Conservation (phyloP, 2,113 vertebrate genomes). For the Shinisaurus crocodilurus region DNA sequence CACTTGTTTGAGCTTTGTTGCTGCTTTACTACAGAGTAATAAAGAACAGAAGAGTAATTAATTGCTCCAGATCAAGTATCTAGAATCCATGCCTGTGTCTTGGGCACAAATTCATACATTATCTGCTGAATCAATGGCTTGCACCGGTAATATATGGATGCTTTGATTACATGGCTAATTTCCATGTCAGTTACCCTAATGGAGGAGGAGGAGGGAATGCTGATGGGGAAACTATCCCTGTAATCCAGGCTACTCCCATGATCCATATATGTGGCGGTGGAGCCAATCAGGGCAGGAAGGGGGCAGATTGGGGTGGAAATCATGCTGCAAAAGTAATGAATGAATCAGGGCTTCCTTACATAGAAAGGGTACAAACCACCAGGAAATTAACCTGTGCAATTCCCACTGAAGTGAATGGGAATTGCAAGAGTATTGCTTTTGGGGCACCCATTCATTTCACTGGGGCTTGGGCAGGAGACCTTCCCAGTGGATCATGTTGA, state of each 20-base stretch:
- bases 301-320: background rate
- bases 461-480: background rate
- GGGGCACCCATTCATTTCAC: background rate
- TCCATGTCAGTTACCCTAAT: background rate
- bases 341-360: too few relatives aligned
- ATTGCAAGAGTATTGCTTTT: background rate
- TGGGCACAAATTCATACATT: background rate
- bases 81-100: slow-evolving; percentile 21
- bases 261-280: background rate
- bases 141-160: background rate
- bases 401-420: background rate
- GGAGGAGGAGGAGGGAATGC: background rate
- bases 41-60: background rate
- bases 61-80: background rate
- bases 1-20: background rate
- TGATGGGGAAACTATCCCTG: background rate
- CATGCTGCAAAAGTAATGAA: background rate
- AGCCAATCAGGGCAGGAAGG: background rate
- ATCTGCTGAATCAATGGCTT: background rate
- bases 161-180: background rate
- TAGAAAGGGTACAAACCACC: background rate
- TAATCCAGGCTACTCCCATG: background rate
- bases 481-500: background rate
- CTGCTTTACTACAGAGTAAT: background rate
- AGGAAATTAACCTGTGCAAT: background rate